Percentiles rank a stretch among this genome's conserved stretches.
Evolutionary conservation across 2,113 vertebrate species (phyloP).

Genomic region (Nothobranchius kuhntae): DNA sequence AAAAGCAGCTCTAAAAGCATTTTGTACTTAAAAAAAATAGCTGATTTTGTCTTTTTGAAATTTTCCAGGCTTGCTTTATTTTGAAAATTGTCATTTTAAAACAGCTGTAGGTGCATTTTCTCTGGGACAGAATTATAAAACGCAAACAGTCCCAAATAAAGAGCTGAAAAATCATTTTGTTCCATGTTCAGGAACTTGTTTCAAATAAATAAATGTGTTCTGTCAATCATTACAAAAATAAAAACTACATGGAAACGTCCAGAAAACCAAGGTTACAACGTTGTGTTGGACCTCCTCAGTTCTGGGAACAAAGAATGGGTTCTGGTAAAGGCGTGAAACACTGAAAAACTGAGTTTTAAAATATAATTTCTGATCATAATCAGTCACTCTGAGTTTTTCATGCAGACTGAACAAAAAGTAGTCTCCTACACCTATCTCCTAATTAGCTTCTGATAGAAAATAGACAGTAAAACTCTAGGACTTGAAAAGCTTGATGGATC

Average conservation of each 20-base stretch:
- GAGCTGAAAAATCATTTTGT: not conserved
- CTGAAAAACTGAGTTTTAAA: too few species aligned
- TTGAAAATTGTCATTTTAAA: not conserved
- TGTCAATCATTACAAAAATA: slow-evolving; percentile 1
- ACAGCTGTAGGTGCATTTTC: not conserved
- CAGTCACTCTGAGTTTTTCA: too few species aligned
- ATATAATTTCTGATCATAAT: too few species aligned
- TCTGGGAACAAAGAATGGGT: too few species aligned
- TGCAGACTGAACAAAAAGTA: too few species aligned
- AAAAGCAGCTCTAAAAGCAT: too few species aligned
- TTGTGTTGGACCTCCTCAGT: not conserved
- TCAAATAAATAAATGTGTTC: not conserved
- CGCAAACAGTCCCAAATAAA: not conserved
- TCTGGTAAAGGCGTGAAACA: too few species aligned
- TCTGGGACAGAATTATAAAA: not conserved
- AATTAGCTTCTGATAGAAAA: too few species aligned
- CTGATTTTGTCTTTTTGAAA: not conserved
- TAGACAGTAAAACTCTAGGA: too few species aligned
- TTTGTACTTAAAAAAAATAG: not conserved
- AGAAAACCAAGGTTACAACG: not conserved
- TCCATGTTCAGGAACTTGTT: not conserved
- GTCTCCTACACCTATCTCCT: too few species aligned
- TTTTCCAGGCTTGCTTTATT: slow-evolving; percentile 1
- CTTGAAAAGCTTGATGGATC: too few species aligned
- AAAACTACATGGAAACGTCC: not conserved